Base-by-base conservation (phyloP, 2,113 vertebrate genomes). In the Tauraco erythrolophus region DNA sequence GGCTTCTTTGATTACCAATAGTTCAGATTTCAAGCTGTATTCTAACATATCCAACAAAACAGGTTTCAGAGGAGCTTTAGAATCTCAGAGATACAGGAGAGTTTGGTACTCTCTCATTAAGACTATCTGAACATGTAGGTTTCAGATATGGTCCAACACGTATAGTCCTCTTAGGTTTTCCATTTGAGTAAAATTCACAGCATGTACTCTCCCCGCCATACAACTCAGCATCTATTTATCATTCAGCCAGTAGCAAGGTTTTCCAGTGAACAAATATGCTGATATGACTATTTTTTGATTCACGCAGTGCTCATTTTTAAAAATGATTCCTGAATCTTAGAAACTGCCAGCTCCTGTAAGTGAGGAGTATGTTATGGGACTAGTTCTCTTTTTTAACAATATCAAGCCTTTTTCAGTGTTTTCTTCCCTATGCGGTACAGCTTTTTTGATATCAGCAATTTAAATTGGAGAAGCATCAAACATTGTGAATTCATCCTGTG, bases 401-500 rank as follows among this genome's bases (percentile, higher is more conserved):
- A 37, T 43, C 19, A 75, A 89, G 6, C 0, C 28, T 84, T 88
- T 84, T 86, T 60, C 60, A 71, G 15, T 27, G 13, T 64, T 77
- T 84, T 92, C 30, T 91, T 64, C 23, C 28, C 3, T 61, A 0
- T 66, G 41, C 19, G 51, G 14, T 30, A 50, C 11, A 23, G 30
- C 60, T 82, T 87, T 78, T 41, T 37, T 84, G 30, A 54, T 57
- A 69, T 35, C 53, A 72, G 43, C 48, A 57, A 53, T 87, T 65
- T 87, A 89, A 66, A 75, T 11, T 82, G 80, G 53, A 81, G 37
- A 68, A 87, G 15, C 43, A 62, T 84, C 53, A 89, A 84, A 78
- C 8, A 22, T 8, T 31, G n/a, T 50, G n/a, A 87, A 92, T 84
- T 92, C 22, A 79, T 61, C 50, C 35, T 19, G 10, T 89, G 72